Base-by-base conservation (phyloP, 2,888 invertebrate genomes). In the Pseudococcus jackbeardsleyi region DNA sequence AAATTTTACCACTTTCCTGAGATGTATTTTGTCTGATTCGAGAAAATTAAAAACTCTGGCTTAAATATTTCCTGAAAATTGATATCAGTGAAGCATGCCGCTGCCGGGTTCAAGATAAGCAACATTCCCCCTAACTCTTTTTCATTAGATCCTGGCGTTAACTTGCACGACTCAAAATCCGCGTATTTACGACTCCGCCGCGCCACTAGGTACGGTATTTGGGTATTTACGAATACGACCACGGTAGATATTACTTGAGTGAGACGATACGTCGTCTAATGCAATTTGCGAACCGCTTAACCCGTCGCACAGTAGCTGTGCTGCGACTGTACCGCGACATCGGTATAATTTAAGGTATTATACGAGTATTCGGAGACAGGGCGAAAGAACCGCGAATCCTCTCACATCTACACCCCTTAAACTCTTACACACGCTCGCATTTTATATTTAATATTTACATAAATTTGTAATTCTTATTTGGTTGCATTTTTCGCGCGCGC, bases 401-500 rank as follows among this genome's bases (percentile, higher is more conserved):
- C 68, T 72, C 68, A 5, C 19, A n/a, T 59, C 19, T 59, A 59
- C 59, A 59, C 59, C 59, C 59, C 59, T 59, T 33, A 19, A 59
- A 59, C 68, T 1, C 26, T 33, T 33, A 33, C 12, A 72, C 68
- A 72, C 68, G 11, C 19, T 59, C 19, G 59, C 19, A 33, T 72
- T 72, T 72, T 72, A 72, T 72, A 59, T 72, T 72, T 72, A 72
- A 72, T 72, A 72, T 72, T 72, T 72, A 72, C 68, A 72, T 72
- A 72, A 72, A 72, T 72, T 72, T 72, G 68, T 72, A 72, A 72
- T 72, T 72, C 68, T 72, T 72, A 72, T 72, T 72, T 72, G 68
- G 68, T 26, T 72, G 68, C 68, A 72, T 72, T 72, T 72, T 72
- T 26, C 68, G 68, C 68, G 68, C 68, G 12, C 26, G 26, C 26